Percentiles rank a stretch among this genome's conserved stretches.
Conservation (phyloP, 1,140 invertebrate genomes). For the Drosophila aff. region DNA sequence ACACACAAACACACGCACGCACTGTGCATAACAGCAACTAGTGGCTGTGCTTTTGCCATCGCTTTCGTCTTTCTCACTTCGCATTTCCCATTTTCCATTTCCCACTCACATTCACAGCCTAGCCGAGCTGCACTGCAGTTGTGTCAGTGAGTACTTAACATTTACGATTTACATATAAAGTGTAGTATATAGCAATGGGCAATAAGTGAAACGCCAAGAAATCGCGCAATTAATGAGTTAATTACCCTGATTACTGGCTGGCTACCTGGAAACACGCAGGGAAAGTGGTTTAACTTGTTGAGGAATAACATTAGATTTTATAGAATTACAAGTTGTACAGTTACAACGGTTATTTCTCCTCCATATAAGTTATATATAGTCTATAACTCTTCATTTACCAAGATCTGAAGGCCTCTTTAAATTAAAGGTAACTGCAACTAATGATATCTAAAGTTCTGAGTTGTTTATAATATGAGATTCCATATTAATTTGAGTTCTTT, state of each 20-base stretch:
- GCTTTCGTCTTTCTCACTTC: conserved; percentile 29
- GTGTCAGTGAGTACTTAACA: conserved; percentile 43
- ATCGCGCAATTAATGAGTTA: conserved; percentile 36
- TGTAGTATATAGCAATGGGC: conserved; percentile 7
- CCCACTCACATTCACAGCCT: conserved; percentile 42
- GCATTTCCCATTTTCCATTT: conserved; percentile 42
- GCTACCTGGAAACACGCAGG: conserved; percentile 15
- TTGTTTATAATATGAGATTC: not conserved
- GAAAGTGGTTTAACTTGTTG: conserved; percentile 15
- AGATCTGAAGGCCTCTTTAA: not conserved
- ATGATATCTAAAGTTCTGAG: not conserved
- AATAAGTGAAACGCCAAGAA: conserved; percentile 19
- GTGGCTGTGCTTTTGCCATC: conserved; percentile 61
- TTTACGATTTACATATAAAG: conserved; percentile 7
- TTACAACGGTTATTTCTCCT: too few relatives aligned
- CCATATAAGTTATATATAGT: not conserved
- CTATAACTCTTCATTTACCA: too few relatives aligned
- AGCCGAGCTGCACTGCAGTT: conserved; percentile 41
- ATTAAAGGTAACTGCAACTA: not conserved
- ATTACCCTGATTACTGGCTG: conserved; percentile 29
- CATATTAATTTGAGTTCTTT: not conserved
- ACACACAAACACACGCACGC: not conserved
- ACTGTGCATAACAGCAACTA: conserved; percentile 78
- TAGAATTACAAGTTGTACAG: not conserved
- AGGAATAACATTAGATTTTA: not conserved